Base-by-base conservation (phyloP, 2,888 invertebrate genomes). In the Pollenia angustigena region DNA sequence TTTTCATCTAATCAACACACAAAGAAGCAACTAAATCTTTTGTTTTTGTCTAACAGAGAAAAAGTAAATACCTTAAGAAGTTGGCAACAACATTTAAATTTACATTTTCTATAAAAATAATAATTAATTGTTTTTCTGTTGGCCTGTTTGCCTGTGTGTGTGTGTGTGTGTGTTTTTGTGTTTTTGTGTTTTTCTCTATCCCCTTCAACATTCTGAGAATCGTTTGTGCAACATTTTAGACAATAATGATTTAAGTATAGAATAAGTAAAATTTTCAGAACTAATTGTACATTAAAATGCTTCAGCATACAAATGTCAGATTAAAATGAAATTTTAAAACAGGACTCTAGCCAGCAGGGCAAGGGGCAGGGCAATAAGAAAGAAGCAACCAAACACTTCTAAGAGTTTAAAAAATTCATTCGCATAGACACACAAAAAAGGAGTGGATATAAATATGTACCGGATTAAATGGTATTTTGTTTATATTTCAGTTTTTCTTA, bases 241-340 rank as follows among this genome's bases (percentile, higher is more conserved):
- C 64, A 66, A 72, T 72, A 56, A 72, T 80, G 62, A 69, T 42
- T 79, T 46, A 69, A 69, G 12, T 60, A 44, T 1, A 62, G 60
- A 74, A 78, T 32, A 60, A 12, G 9, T 79, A 74, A 72, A 69
- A 71, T 60, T 48, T 69, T 79, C 50, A n/a, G 48, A 48, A 48
- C 56, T 79, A 68, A 68, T 75, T 74, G 32, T 60, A 46, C 18
- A 62, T 54, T 71, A 82, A 32, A 82, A 76, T 82, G 76, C 60
- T 82, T 69, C 54, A 82, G 69, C 54, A 71, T 82, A 76, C 60
- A 82, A 82, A 62, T 76, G 82, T 76, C 82, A 76, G 82, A 76
- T 82, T 82, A 76, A 60, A 82, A 76, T 62, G 48, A 64, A 69
- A 82, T 48, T 62, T 80, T 54, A 56, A 72, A 56, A 54, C 40